phyloP scores from a whole-genome alignment of 2,888 invertebrate species.

The Ischnura elegans region DNA sequence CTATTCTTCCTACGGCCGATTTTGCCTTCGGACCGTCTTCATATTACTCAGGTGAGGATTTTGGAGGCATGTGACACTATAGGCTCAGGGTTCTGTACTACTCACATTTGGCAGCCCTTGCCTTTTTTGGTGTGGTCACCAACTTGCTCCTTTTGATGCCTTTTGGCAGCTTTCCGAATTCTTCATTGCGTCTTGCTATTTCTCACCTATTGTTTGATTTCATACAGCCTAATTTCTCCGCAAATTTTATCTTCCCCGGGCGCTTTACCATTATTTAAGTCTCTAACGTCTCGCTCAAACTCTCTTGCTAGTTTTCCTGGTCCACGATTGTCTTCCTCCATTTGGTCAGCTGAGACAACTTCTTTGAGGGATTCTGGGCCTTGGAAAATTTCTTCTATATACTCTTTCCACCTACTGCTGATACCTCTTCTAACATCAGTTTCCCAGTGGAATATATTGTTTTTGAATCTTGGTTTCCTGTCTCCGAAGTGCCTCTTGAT shows the following conservation, averaged over 20 bases:
- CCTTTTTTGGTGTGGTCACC: too few species aligned
- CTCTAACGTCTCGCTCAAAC: neutral
- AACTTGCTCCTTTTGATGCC: too few species aligned
- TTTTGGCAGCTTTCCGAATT: too few species aligned
- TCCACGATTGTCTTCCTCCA: too few species aligned
- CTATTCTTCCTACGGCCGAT: too few species aligned
- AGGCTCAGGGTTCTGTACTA: neutral
- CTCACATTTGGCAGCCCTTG: neutral
- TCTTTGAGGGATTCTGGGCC: too few species aligned
- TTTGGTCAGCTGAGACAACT: too few species aligned
- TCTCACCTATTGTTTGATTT: neutral
- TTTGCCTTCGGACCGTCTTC: too few species aligned
- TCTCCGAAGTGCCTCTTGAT: constrained; percentile 24
- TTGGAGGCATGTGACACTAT: neutral
- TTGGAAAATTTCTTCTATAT: too few species aligned
- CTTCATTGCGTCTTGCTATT: neutral
- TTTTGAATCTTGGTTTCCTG: constrained; percentile 18
- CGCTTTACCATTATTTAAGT: too few species aligned
- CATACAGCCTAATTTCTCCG: too few species aligned
- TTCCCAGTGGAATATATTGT: neutral
- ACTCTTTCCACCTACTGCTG: too few species aligned
- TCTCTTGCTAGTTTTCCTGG: neutral
- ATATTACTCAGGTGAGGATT: neutral
- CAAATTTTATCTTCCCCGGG: neutral
- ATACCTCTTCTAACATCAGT: neutral